Conservation (phyloP, 2,888 invertebrate genomes). For the Cremastinae sp. region DNA sequence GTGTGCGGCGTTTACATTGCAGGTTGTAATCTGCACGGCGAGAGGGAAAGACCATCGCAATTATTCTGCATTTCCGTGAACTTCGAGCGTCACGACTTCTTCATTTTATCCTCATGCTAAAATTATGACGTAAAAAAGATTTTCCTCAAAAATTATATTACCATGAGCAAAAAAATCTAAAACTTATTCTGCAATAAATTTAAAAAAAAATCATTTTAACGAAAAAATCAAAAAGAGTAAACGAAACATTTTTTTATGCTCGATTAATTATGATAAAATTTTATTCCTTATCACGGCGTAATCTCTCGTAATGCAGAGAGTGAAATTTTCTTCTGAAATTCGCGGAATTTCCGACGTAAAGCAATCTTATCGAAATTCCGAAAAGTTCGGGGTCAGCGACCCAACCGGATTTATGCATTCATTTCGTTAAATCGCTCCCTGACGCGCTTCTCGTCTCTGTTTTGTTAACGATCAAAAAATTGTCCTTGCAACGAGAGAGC, state of each 20-base stretch:
- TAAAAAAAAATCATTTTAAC: no score
- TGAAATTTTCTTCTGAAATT: not conserved
- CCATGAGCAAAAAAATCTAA: no score
- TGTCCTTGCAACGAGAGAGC: constrained; percentile 16
- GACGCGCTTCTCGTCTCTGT: not conserved
- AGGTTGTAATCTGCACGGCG: not conserved
- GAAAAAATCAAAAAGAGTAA: no score
- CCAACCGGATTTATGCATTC: constrained; percentile 22
- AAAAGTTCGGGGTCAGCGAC: constrained; percentile 21
- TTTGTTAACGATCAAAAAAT: constrained; percentile 17
- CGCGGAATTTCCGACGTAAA: not conserved
- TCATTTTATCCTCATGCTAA: not conserved
- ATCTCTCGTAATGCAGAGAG: not conserved
- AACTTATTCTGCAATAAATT: no score
- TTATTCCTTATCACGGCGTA: not conserved
- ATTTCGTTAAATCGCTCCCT: constrained; percentile 5
- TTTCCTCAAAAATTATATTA: constrained; percentile 3
- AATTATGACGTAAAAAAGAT: not conserved
- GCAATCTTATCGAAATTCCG: constrained; percentile 1
- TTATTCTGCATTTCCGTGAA: constrained; percentile 31
- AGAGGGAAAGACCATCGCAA: not conserved
- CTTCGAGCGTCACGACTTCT: constrained; percentile 17
- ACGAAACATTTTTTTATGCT: no score
- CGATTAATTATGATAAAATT: no score
- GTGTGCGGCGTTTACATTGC: not conserved